Evolutionary conservation across 2,797 vertebrate species (phyloP).

Genomic region (Crypturellus tataupa): DNA sequence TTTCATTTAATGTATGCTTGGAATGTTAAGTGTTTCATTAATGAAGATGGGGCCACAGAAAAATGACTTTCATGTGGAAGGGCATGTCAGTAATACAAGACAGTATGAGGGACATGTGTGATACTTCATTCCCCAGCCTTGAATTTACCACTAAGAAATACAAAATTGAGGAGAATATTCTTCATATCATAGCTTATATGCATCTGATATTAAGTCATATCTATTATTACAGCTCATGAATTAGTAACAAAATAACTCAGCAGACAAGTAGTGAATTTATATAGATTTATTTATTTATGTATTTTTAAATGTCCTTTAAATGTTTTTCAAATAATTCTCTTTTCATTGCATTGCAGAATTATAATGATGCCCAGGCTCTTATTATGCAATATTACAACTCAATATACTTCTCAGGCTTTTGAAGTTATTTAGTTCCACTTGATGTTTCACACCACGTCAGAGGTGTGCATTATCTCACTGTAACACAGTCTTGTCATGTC

Average conservation of each 20-base stretch:
- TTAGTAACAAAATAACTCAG: background rate
- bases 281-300: background rate
- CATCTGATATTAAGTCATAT: background rate
- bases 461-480: conserved; percentile 52
- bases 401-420: conserved; percentile 17
- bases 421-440: conserved; percentile 15
- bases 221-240: background rate
- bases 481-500: conserved; percentile 30
- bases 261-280: background rate
- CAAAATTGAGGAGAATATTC: background rate
- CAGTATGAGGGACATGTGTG: background rate
- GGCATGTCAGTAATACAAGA: background rate
- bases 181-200: background rate
- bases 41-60: background rate
- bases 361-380: background rate
- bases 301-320: background rate
- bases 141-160: background rate
- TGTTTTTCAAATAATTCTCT: background rate
- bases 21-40: background rate
- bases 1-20: background rate
- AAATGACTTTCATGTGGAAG: background rate
- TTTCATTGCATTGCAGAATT: background rate
- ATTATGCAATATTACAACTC: background rate
- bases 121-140: background rate
- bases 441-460: conserved; percentile 3